A percentile compares a stretch with the other conserved stretches of the same genome.
phyloP scores from a whole-genome alignment of 2,888 invertebrate species.

The Drosophila prolongata region DNA sequence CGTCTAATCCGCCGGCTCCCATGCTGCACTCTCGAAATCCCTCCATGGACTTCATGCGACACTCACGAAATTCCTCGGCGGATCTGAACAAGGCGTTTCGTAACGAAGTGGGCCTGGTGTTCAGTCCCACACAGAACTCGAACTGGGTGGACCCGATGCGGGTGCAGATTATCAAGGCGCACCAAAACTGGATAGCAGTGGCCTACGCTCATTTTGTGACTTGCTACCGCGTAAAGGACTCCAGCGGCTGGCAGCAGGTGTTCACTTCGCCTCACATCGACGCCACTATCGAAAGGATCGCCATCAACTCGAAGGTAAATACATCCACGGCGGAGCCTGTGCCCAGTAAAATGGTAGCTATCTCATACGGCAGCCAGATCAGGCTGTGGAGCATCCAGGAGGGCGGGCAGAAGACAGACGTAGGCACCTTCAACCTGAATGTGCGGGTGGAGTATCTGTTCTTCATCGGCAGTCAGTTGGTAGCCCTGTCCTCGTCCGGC shows the following conservation, averaged over 20 bases:
- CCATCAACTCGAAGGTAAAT: slow-evolving; percentile 90
- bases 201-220: slow-evolving; percentile 98
- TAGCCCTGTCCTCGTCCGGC: slow-evolving; percentile 96
- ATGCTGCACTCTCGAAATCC: slow-evolving; percentile 91
- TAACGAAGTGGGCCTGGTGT: slow-evolving; percentile 90
- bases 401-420: slow-evolving; percentile 89
- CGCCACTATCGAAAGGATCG: slow-evolving; percentile 93
- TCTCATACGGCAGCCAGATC: slow-evolving; percentile 91
- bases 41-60: slow-evolving; percentile 90
- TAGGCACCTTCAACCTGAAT: slow-evolving; percentile 95
- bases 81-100: slow-evolving; percentile 90
- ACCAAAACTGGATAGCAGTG: slow-evolving; percentile 99
- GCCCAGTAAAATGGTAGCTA: slow-evolving; percentile 92
- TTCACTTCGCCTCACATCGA: slow-evolving; percentile 97
- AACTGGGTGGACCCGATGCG: slow-evolving; percentile 93
- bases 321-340: slow-evolving; percentile 85
- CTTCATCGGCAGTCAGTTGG: slow-evolving; percentile 98
- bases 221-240: slow-evolving; percentile 97
- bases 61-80: slow-evolving; percentile 90
- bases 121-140: slow-evolving; percentile 86
- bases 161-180: slow-evolving; percentile 97
- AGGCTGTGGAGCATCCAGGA: slow-evolving; percentile 92
- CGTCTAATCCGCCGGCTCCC: slow-evolving; percentile 54
- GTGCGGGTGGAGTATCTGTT: slow-evolving; percentile 97
- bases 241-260: slow-evolving; percentile 97